These are phyloP conservation scores for Oncorhynchus nerka DNA, from an alignment of 2,113 vertebrate species.

Conservation along the genomic window DNA sequence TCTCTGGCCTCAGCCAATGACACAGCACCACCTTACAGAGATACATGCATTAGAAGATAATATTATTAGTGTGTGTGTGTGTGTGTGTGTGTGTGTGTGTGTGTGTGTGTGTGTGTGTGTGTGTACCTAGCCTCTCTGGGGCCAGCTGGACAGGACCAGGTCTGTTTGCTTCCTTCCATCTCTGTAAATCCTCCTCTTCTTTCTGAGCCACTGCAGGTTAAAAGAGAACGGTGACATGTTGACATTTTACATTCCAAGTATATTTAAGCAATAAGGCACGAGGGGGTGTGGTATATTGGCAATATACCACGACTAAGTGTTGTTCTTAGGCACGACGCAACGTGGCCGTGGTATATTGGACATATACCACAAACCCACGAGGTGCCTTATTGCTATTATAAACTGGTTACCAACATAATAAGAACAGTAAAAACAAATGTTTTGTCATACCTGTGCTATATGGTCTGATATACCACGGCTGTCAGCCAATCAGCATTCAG, in stretches of 20 bases:
- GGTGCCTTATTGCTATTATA: too few species aligned
- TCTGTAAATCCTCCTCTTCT: conserved; percentile 71
- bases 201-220: conserved; percentile 72
- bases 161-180: conserved; percentile 69
- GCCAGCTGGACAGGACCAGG: conserved; percentile 51
- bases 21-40: conserved; percentile 72
- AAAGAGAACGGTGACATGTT: neutral
- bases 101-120: neutral
- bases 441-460: too few species aligned
- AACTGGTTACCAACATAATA: too few species aligned
- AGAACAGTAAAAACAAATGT: too few species aligned
- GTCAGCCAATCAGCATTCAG: too few species aligned
- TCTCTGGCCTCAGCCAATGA: conserved; percentile 75
- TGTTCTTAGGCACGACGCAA: too few species aligned
- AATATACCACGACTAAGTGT: too few species aligned
- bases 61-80: neutral
- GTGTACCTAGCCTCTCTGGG: conserved; percentile 77
- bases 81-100: neutral
- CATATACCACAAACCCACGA: too few species aligned
- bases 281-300: too few species aligned
- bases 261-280: neutral
- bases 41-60: conserved; percentile 14
- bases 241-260: neutral
- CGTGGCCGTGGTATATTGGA: too few species aligned
- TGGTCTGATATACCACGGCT: too few species aligned